Evolutionary conservation across 1,140 invertebrate species (phyloP).

Genomic region (Holotrichia oblita): DNA sequence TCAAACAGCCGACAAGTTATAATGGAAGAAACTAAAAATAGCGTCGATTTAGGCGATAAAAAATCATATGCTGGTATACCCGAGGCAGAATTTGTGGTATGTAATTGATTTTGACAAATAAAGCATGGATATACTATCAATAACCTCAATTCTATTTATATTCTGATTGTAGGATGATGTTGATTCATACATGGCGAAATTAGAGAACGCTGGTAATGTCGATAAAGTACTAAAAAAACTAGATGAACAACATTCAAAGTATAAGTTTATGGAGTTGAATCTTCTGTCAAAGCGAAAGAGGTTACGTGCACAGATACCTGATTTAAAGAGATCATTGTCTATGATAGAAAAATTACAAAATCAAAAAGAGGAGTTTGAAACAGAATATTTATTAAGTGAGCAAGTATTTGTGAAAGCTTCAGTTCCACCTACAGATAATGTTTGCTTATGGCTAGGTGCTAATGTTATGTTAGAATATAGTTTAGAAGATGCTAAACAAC

Average conservation of each 20-base stretch:
- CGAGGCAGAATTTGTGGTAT: constrained; percentile 83
- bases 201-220: constrained; percentile 81
- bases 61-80: constrained; percentile 83
- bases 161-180: constrained; percentile 87
- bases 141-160: constrained; percentile 41
- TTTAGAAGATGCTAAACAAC: constrained; percentile 88
- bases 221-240: constrained; percentile 85
- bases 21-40: constrained; percentile 49
- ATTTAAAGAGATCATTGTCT: constrained; percentile 89
- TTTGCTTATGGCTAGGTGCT: constrained; percentile 97
- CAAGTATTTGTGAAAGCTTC: constrained; percentile 93
- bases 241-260: constrained; percentile 94
- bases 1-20: constrained; percentile 2
- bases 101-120: constrained; percentile 50
- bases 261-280: constrained; percentile 97
- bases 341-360: constrained; percentile 90
- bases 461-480: constrained; percentile 99
- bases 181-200: constrained; percentile 86
- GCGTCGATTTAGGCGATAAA: constrained; percentile 63
- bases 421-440: constrained; percentile 90
- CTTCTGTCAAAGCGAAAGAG: constrained; percentile 83
- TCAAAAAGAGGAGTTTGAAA: constrained; percentile 85
- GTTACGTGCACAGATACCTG: constrained; percentile 90
- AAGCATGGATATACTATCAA: background rate
- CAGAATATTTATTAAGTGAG: constrained; percentile 93